These are phyloP conservation scores for Parotocinclus haroldoi DNA, from an alignment of 2,797 vertebrate species.

Conservation along the genomic window DNA sequence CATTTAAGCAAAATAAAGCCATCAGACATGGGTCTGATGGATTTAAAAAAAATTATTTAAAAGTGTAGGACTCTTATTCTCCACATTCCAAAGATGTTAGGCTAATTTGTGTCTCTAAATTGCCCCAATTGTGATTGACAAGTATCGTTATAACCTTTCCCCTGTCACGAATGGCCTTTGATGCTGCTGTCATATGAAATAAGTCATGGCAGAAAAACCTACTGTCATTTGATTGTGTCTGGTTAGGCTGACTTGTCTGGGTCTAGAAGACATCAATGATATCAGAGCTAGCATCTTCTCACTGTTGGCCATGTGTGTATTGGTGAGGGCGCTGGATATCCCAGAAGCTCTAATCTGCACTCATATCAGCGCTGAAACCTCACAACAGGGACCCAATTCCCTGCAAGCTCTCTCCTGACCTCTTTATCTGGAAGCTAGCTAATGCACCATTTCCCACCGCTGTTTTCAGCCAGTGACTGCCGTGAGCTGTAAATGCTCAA, in stretches of 20 bases:
- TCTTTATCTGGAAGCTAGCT: constrained; percentile 25
- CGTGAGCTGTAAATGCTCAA: constrained; percentile 25
- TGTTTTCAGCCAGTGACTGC: constrained; percentile 13
- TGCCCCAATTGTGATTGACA: too few species aligned
- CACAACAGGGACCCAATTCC: constrained; percentile 29
- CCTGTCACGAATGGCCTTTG: too few species aligned
- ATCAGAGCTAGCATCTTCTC: constrained; percentile 30
- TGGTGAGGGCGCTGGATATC: constrained; percentile 24
- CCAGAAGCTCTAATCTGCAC: constrained; percentile 35
- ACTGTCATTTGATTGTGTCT: neutral
- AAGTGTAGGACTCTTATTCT: too few species aligned
- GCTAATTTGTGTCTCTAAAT: too few species aligned
- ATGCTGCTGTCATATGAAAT: too few species aligned
- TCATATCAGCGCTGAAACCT: constrained; percentile 29
- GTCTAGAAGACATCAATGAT: constrained; percentile 7
- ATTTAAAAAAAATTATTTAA: too few species aligned
- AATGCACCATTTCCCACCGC: constrained; percentile 20
- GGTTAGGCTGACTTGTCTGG: constrained; percentile 13
- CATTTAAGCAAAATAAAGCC: too few species aligned
- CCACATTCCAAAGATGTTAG: too few species aligned
- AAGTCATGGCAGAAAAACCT: neutral
- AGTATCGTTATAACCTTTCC: too few species aligned
- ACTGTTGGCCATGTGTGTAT: constrained; percentile 12
- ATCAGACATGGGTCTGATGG: too few species aligned
- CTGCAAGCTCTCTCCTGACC: constrained; percentile 27